phyloP scores from a whole-genome alignment of 2,797 vertebrate species.

The Alosa sapidissima region DNA sequence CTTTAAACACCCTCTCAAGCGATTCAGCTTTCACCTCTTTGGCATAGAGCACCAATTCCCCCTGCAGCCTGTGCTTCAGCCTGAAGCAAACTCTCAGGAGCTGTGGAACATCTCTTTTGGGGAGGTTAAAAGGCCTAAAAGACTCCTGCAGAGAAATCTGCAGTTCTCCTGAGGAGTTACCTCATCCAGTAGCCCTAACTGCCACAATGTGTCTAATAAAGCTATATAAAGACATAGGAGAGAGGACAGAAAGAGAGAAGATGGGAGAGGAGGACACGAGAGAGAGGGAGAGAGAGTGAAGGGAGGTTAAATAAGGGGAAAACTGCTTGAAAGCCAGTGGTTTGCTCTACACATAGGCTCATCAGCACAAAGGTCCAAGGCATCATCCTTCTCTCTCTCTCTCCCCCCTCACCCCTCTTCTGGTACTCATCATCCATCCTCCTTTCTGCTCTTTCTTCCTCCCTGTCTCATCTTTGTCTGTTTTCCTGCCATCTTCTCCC shows the following conservation, averaged over 20 bases:
- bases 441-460: slow-evolving; percentile 1
- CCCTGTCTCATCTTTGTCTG: neutral
- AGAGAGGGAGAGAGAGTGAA: neutral
- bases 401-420: neutral
- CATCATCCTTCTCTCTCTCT: neutral
- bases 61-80: neutral
- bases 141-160: neutral
- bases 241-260: neutral
- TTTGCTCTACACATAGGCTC: slow-evolving; percentile 37
- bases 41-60: neutral
- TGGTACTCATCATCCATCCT: neutral
- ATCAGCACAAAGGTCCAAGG: slow-evolving; percentile 20
- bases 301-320: slow-evolving; percentile 30
- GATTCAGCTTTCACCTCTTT: neutral
- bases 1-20: neutral
- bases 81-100: neutral
- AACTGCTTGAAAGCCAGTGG: slow-evolving; percentile 39
- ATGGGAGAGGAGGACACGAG: neutral
- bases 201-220: slow-evolving; percentile 27
- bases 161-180: slow-evolving; percentile 50
- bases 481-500: neutral
- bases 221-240: slow-evolving; percentile 31
- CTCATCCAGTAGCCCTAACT: slow-evolving; percentile 71
- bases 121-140: neutral
- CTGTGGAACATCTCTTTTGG: neutral